Evolutionary conservation across 1,140 invertebrate species (phyloP), one percentile per base, ranked within the genome.

Genomic region (Lerema accius): DNA sequence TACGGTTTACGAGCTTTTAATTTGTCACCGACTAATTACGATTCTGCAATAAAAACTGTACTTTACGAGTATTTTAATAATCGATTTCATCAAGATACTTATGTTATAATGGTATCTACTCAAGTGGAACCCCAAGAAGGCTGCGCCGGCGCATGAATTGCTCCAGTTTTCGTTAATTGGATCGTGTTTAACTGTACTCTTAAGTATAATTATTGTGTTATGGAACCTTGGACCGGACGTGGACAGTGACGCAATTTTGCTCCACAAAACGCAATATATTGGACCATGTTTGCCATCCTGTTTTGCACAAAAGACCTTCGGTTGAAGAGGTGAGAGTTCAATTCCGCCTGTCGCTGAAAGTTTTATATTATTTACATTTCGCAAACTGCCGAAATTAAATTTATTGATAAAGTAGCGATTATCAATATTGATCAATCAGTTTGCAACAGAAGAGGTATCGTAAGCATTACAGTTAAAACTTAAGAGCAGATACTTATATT

Each of bases 301-400:
- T 86, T 89, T 81, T 80, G 86, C 79, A 76, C 75, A 67, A 67
- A 56, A 66, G 77, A 76, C 85, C 82, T 88, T 86, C 82, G 75
- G 62, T 73, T 63, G 61, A 62, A 61, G 60, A 67, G 63, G 50
- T 60, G 51, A 55, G 58, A 45, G 43, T 55, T 58, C 60, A 76
- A 78, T 56, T 56, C 53, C 39, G 53, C 53, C 53, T 15, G 23
- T 56, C 55, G 42, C 26, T 17, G 14, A 46, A 43, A 60, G 16
- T 32, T 65, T 58, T 48, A 46, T 23, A 50, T 71, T 73, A 19
- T 58, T 23, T 76, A 84, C 84, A 4, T 89, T 89, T 89, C 86
- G 82, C 80, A 32, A 32, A 32, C 9, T 32, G 2, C 5, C 2
- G 19, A 3, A 3, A 32, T 32, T 9, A 9, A 32, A 32, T 32